Evolutionary conservation across 2,888 invertebrate genomes (phyloP), one percentile per base, ranked within the genome.

Genomic region (Agonopterix arenella): DNA sequence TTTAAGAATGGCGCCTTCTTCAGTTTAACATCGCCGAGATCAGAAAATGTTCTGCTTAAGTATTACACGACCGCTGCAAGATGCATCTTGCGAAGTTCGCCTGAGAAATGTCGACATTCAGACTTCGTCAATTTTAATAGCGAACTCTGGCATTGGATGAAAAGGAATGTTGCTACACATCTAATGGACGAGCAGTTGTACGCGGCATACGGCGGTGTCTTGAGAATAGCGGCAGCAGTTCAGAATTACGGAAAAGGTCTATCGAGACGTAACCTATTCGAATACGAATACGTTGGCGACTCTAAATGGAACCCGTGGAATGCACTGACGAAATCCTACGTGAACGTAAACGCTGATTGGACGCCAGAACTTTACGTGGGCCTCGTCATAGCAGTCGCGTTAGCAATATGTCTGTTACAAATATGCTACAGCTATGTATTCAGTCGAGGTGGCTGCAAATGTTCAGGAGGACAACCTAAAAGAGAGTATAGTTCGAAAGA

Each of bases 81-180:
- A 45, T 89, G 89, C 48, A 79, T 89, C 52, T 61, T 88, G 48
- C 66, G 63, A 1, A 76, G 62, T 47, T 86, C 89, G 1, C 84
- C 89, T 1, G 50, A 60, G 41, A 63, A 56, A 7, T 89, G 89
- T 56, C 75, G 86, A 1, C 84, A 85, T 56, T 52, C 69, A 0
- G 88, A 88, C 59, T 85, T 85, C 46, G 71, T 82, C 2, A 81
- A 73, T 57, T 86, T 86, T 47, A 84, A 88, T 54, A 83, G 79
- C 49, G 84, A 82, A 18, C 56, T 89, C 42, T 88, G 88, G 86
- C 79, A 81, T 52, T 89, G 86, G 86, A 79, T 89, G 83, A 84
- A 85, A 56, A 73, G 74, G 11, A 78, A 83, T 8, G 77, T 89
- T 0, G 84, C 86, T 3, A 79, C 84, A 5, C 85, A 80, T 56